Evolutionary conservation across 2,113 vertebrate species (phyloP).

Genomic region (Osmerus eperlanus): DNA sequence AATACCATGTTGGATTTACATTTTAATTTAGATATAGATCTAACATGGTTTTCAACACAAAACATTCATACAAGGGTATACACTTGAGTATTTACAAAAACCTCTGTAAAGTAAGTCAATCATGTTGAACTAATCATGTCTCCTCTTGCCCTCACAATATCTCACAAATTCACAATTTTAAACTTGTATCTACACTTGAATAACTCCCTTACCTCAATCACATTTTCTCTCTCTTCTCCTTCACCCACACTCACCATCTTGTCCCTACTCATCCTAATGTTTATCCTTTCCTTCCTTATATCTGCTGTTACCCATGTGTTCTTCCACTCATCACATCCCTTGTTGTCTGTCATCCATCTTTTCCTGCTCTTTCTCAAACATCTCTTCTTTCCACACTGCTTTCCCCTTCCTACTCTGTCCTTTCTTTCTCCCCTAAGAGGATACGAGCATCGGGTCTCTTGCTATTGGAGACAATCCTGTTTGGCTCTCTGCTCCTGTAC

Average conservation of each 20-base stretch:
- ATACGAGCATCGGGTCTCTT: slow-evolving; percentile 86
- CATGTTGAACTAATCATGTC: background rate
- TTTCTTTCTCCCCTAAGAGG: slow-evolving; percentile 68
- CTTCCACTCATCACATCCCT: background rate
- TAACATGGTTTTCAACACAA: too few species aligned
- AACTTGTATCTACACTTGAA: too few species aligned
- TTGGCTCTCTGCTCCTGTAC: slow-evolving; percentile 95
- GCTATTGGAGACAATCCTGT: slow-evolving; percentile 89
- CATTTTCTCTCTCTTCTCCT: background rate
- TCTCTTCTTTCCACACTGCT: background rate
- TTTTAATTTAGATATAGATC: too few species aligned
- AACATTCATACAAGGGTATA: too few species aligned
- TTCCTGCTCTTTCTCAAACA: too few species aligned
- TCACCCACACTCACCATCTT: background rate
- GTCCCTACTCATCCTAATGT: background rate
- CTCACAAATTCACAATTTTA: background rate
- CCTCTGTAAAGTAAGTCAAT: background rate
- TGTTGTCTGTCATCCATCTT: background rate
- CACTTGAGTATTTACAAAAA: background rate
- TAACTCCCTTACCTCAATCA: too few species aligned
- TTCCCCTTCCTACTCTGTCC: background rate
- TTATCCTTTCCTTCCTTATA: background rate
- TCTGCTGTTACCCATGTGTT: background rate
- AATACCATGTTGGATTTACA: too few species aligned
- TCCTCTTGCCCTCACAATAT: background rate